Base-by-base conservation (phyloP, 1,140 invertebrate genomes). In the Paralvinella palmiformis region DNA sequence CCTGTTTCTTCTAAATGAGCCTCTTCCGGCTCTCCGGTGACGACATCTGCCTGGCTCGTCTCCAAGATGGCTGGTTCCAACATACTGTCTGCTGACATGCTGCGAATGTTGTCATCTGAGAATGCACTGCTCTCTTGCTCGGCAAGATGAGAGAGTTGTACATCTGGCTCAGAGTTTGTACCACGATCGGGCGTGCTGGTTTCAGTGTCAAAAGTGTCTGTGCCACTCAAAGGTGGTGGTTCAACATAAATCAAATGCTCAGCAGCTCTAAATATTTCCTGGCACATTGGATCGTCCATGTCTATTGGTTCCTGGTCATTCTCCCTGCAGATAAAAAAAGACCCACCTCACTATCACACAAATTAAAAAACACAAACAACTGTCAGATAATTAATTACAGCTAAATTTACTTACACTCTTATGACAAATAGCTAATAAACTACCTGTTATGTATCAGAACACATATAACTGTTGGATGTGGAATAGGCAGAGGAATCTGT, bases 291-390 rank as follows among this genome's bases (percentile, higher is more conserved):
- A 13, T 52, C 48, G 31, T 52, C 48, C 48, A 52, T 4, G 48
- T 52, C 48, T 20, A 52, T 52, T 10, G 48, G 48, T 3, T 52
- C 48, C 48, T 52, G 48, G 48, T 52, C 48, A 52, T 52, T 52
- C 48, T 52, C 48, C 31, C 48, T 52, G 45, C n/a, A n/a, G n/a
- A n/a, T n/a, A n/a, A n/a, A n/a, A n/a, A n/a, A n/a, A n/a, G n/a
- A n/a, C n/a, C n/a, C n/a, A n/a, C n/a, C n/a, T n/a, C n/a, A n/a
- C n/a, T n/a, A n/a, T n/a, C n/a, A n/a, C n/a, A n/a, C n/a, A n/a
- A n/a, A n/a, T n/a, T n/a, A n/a, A n/a, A n/a, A n/a, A n/a, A n/a
- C n/a, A n/a, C n/a, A n/a, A n/a, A n/a, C n/a, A n/a, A n/a, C n/a
- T n/a, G n/a, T n/a, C n/a, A n/a, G n/a, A n/a, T n/a, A 48, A 20